A percentile compares a stretch with the other conserved stretches of the same genome.
Evolutionary conservation across 1,140 invertebrate genomes (phyloP).

Genomic region (Drosophila sp.): DNA sequence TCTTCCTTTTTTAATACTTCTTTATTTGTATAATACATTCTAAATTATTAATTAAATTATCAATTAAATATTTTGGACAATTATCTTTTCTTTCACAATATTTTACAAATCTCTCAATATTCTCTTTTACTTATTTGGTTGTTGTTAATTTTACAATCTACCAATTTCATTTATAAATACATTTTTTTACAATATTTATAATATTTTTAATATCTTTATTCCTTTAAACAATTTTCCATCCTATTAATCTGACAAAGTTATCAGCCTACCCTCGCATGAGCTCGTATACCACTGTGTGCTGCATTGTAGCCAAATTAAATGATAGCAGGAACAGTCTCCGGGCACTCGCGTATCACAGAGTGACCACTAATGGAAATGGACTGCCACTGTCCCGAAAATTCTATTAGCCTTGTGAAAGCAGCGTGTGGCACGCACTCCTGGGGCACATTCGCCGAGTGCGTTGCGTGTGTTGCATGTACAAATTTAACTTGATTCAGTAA

Average conservation of each 20-base stretch:
- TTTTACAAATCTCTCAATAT: no score
- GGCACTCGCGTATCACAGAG: conserved; percentile 12
- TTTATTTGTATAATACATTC: no score
- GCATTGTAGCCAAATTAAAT: conserved; percentile 44
- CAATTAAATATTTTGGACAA: no score
- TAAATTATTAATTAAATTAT: no score
- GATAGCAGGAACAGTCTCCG: conserved; percentile 23
- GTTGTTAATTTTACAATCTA: no score
- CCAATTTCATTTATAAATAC: no score
- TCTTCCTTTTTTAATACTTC: no score
- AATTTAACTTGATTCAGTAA: conserved; percentile 34
- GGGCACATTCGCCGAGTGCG: conserved; percentile 31
- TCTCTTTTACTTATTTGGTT: no score
- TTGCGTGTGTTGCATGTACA: conserved; percentile 8
- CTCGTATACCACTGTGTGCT: neutral
- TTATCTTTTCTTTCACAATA: no score
- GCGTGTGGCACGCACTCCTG: conserved; percentile 33
- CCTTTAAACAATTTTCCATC: no score
- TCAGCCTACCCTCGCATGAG: neutral
- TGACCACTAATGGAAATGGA: conserved; percentile 76
- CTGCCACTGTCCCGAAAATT: conserved; percentile 50
- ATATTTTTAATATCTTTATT: no score
- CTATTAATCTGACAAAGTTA: neutral
- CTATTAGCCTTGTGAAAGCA: conserved; percentile 62
- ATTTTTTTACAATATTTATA: no score